These are phyloP conservation scores for Lepidurus couesii DNA, from an alignment of 1,140 invertebrate genomes.

Conservation along the genomic window DNA sequence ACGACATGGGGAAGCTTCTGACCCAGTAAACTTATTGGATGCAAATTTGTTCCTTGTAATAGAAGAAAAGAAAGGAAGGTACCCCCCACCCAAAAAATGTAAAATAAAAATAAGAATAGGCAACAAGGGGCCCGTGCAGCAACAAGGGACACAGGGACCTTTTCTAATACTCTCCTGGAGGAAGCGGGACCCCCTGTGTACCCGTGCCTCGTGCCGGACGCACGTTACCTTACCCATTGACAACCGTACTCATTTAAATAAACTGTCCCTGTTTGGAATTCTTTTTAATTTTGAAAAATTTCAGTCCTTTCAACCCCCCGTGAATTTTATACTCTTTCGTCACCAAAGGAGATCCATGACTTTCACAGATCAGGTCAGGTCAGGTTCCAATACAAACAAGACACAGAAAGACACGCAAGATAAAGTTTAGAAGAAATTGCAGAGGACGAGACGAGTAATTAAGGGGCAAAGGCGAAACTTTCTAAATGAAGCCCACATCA, in stretches of 20 bases:
- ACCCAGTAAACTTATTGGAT: constrained; percentile 3
- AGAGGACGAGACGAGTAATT: too few relatives aligned
- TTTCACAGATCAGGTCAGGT: too few relatives aligned
- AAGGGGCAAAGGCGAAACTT: too few relatives aligned
- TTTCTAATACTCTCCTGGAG: background rate
- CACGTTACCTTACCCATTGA: constrained; percentile 5
- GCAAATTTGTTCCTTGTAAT: background rate
- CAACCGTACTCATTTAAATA: constrained; percentile 14
- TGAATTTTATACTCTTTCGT: background rate
- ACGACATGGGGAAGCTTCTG: background rate
- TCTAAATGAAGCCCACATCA: too few relatives aligned
- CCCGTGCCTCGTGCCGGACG: constrained; percentile 8
- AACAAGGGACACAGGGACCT: background rate
- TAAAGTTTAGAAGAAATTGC: too few relatives aligned
- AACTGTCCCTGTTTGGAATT: constrained; percentile 6
- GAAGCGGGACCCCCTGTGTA: constrained; percentile 5
- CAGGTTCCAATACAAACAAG: too few relatives aligned
- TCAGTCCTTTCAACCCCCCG: background rate
- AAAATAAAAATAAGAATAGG: background rate
- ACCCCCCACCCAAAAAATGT: too few relatives aligned
- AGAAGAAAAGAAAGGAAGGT: background rate
- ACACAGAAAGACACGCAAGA: too few relatives aligned
- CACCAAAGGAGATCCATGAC: background rate
- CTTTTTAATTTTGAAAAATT: background rate
- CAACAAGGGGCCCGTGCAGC: too few relatives aligned